Percentiles rank a stretch among this genome's conserved stretches.
Evolutionary conservation across 2,113 vertebrate species (phyloP).

Genomic region (Uria aalge): DNA sequence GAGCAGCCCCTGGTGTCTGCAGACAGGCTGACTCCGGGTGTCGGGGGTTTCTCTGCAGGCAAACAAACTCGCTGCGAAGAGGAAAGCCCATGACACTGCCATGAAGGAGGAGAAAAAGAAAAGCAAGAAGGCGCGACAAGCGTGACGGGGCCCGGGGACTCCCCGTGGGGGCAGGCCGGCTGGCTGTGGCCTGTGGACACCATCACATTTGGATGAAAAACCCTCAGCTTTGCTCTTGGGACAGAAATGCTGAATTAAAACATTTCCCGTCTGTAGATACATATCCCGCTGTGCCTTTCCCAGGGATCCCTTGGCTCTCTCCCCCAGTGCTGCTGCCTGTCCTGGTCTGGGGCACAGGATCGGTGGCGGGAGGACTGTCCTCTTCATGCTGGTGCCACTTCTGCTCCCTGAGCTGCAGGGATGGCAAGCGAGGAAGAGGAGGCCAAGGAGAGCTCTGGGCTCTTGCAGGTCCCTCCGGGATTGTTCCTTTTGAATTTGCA

Average conservation of each 20-base stretch:
- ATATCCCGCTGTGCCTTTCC: background rate
- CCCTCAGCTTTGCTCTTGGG: background rate
- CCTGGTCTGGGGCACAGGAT: background rate
- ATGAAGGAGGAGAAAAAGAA: conserved; percentile 84
- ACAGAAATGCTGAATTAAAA: background rate
- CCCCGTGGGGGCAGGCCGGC: background rate
- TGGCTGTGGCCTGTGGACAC: accelerated
- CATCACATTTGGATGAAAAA: accelerated
- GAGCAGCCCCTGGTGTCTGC: background rate
- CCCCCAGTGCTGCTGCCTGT: accelerated
- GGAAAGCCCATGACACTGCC: conserved; percentile 87
- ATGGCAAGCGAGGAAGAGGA: background rate
- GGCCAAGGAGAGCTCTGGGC: background rate
- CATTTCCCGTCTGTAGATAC: background rate
- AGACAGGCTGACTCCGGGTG: background rate
- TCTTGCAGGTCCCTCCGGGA: background rate
- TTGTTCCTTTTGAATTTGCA: background rate
- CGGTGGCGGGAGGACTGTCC: accelerated
- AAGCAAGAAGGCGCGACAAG: conserved; percentile 68
- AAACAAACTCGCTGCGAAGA: conserved; percentile 91
- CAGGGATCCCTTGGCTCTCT: accelerated
- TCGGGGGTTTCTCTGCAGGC: conserved; percentile 71
- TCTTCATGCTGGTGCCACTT: background rate
- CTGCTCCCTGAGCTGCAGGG: background rate
- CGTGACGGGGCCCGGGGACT: accelerated